A percentile compares a stretch with the other conserved stretches of the same genome.
phyloP scores from a whole-genome alignment of 2,888 invertebrate species.

The Dermolepida albohirtum region DNA sequence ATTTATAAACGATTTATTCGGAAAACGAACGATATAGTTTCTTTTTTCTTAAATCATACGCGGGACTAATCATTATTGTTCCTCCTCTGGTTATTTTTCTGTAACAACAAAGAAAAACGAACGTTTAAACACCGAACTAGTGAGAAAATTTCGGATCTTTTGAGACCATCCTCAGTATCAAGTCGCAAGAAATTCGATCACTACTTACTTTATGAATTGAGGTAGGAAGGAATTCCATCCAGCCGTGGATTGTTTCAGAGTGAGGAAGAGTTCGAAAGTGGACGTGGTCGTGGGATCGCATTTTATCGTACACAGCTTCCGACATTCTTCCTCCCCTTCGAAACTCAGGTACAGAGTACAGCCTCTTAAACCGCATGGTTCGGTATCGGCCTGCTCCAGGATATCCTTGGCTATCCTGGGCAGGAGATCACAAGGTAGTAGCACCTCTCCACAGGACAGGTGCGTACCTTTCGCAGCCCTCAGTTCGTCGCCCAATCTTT shows the following conservation, averaged over 20 bases:
- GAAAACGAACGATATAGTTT: slow-evolving; percentile 78
- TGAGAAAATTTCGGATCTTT: slow-evolving; percentile 1
- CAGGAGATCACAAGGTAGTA: slow-evolving; percentile 85
- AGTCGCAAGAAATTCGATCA: no score
- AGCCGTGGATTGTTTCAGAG: slow-evolving; percentile 86
- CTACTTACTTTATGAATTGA: slow-evolving; percentile 89
- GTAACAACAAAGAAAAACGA: slow-evolving; percentile 62
- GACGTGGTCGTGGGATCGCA: slow-evolving; percentile 89
- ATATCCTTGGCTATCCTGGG: slow-evolving; percentile 83
- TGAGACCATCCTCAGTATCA: not conserved
- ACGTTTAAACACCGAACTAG: no score
- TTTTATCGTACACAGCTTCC: slow-evolving; percentile 84
- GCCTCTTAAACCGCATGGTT: slow-evolving; percentile 89
- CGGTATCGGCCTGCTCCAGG: slow-evolving; percentile 83
- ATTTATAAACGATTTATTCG: slow-evolving; percentile 41
- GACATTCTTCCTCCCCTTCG: slow-evolving; percentile 76
- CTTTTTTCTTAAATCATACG: slow-evolving; percentile 90
- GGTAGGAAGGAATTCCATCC: slow-evolving; percentile 90
- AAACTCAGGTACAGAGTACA: slow-evolving; percentile 87
- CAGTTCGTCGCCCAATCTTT: slow-evolving; percentile 81
- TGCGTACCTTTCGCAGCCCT: slow-evolving; percentile 85
- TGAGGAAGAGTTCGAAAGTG: slow-evolving; percentile 91
- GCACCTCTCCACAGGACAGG: slow-evolving; percentile 85
- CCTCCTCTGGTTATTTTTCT: slow-evolving; percentile 89
- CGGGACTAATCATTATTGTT: slow-evolving; percentile 89